Conservation (phyloP, 2,113 vertebrate species). For the Corydoras sp. region DNA sequence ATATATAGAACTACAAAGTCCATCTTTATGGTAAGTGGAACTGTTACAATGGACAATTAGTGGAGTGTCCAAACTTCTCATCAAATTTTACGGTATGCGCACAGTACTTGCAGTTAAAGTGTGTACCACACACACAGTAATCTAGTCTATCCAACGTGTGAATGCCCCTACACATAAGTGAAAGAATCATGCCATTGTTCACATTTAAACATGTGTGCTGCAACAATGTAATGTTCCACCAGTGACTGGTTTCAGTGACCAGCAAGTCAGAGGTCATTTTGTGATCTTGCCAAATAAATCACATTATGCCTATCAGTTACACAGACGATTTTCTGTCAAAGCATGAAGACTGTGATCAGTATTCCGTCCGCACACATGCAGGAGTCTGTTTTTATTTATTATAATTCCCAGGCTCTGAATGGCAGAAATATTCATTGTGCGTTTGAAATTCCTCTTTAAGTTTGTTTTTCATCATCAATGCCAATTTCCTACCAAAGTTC, state of each 20-base stretch:
- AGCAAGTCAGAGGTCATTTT: slow-evolving; percentile 19
- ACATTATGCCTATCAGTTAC: slow-evolving; percentile 18
- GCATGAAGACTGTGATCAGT: slow-evolving; percentile 19
- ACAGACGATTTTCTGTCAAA: slow-evolving; percentile 17
- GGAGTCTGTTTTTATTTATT: slow-evolving; percentile 35
- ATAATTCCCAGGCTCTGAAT: slow-evolving; percentile 19
- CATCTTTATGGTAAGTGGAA: too few species aligned
- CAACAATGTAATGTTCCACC: background rate
- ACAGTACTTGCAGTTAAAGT: background rate
- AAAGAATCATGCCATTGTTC: slow-evolving; percentile 5
- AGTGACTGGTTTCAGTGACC: background rate
- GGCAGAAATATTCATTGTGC: slow-evolving; percentile 41
- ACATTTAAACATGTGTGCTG: background rate
- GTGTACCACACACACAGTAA: background rate
- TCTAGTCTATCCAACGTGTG: background rate
- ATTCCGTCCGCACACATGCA: slow-evolving; percentile 22
- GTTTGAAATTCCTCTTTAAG: slow-evolving; percentile 36
- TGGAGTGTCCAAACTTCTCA: too few species aligned
- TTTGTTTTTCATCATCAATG: slow-evolving; percentile 33
- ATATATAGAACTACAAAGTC: too few species aligned
- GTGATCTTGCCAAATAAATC: slow-evolving; percentile 28
- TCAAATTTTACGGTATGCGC: too few species aligned
- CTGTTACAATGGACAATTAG: too few species aligned
- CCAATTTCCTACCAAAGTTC: slow-evolving; percentile 9
- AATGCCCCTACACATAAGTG: background rate